phyloP scores from a whole-genome alignment of 2,888 invertebrate genomes.

The Gibbula magus region DNA sequence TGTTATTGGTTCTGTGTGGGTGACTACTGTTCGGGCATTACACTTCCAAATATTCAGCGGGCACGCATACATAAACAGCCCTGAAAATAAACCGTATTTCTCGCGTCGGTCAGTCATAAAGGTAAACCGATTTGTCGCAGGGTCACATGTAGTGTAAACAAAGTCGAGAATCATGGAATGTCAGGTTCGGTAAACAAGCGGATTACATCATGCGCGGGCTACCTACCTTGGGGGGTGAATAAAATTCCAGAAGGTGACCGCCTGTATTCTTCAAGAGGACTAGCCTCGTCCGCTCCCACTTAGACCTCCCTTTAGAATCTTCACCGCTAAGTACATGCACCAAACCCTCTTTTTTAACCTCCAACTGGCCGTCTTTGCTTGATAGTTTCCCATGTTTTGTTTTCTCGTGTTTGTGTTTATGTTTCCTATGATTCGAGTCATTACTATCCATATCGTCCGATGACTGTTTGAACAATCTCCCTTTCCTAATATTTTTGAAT shows the following conservation, averaged over 20 bases:
- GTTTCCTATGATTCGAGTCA: slow-evolving; percentile 46
- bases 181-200: background rate
- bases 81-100: background rate
- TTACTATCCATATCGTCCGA: slow-evolving; percentile 86
- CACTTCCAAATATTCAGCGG: background rate
- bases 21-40: background rate
- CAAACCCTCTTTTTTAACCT: slow-evolving; percentile 86
- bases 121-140: background rate
- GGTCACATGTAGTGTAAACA: background rate
- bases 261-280: slow-evolving; percentile 92
- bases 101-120: background rate
- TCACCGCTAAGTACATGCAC: slow-evolving; percentile 95
- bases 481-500: slow-evolving; percentile 74
- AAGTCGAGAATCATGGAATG: background rate
- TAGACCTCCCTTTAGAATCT: slow-evolving; percentile 84
- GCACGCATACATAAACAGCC: background rate
- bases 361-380: slow-evolving; percentile 41
- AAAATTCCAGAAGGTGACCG: slow-evolving; percentile 96
- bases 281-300: slow-evolving; percentile 95
- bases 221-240: slow-evolving; percentile 89
- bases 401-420: slow-evolving; percentile 53
- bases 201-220: background rate
- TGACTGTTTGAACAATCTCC: slow-evolving; percentile 87
- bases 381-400: slow-evolving; percentile 48
- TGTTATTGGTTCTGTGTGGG: background rate